phyloP scores from a whole-genome alignment of 1,140 invertebrate species.

The Eurosta solidaginis region DNA sequence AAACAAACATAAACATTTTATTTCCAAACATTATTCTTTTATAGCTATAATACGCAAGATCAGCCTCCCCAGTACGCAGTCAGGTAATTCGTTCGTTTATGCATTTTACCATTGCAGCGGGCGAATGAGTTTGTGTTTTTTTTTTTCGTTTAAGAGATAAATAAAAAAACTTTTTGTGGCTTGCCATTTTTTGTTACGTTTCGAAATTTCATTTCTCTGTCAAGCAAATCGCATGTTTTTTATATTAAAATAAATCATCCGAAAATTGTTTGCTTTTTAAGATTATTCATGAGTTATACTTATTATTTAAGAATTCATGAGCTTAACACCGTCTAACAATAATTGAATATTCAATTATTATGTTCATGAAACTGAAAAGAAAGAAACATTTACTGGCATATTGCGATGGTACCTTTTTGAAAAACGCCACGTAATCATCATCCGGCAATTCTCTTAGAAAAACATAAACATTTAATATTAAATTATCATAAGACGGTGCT shows the following conservation, averaged over 20 bases:
- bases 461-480: too few relatives aligned
- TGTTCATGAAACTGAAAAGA: too few relatives aligned
- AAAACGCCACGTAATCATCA: too few relatives aligned
- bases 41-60: slow-evolving; percentile 60
- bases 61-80: slow-evolving; percentile 48
- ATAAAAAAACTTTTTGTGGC: slow-evolving; percentile 1
- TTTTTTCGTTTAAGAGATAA: neutral
- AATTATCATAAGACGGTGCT: too few relatives aligned
- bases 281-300: neutral
- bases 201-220: slow-evolving; percentile 11
- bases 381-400: too few relatives aligned
- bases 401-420: too few relatives aligned
- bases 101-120: slow-evolving; percentile 18
- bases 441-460: too few relatives aligned
- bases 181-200: slow-evolving; percentile 19
- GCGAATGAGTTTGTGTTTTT: slow-evolving; percentile 25
- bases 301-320: too few relatives aligned
- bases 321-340: too few relatives aligned
- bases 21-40: slow-evolving; percentile 56
- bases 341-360: too few relatives aligned
- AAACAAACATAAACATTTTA: slow-evolving; percentile 11
- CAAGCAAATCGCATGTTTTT: neutral
- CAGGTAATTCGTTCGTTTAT: slow-evolving; percentile 35
- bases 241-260: neutral
- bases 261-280: neutral